A percentile compares a stretch with the other conserved stretches of the same genome.
These are phyloP conservation scores for Drosophila antonietae DNA, from an alignment of 2,888 invertebrate species.

Conservation along the genomic window DNA sequence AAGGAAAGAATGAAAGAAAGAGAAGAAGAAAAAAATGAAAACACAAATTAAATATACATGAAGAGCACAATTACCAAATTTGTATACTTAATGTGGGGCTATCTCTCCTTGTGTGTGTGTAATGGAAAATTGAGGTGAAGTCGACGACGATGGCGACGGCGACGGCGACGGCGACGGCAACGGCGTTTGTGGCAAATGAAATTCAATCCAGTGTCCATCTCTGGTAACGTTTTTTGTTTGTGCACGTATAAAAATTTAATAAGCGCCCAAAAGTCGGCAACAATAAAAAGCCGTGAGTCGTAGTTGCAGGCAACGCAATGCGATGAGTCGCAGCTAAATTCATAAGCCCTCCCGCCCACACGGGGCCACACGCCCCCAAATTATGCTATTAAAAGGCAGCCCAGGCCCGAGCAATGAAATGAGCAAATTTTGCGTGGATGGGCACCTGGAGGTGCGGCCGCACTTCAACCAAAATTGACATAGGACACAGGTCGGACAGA, in stretches of 20 bases:
- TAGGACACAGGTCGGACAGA: constrained; percentile 18
- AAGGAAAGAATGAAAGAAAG: not conserved
- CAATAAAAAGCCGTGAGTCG: constrained; percentile 58
- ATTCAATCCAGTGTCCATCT: constrained; percentile 68
- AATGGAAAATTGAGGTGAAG: constrained; percentile 11
- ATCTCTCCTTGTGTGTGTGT: constrained; percentile 15
- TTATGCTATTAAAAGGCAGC: constrained; percentile 65
- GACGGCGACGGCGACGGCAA: not conserved
- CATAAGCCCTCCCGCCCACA: constrained; percentile 35
- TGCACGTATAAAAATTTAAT: constrained; percentile 72
- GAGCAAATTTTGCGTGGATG: constrained; percentile 18
- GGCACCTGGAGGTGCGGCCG: not conserved
- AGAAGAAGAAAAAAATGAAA: constrained; percentile 23
- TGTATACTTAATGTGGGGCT: constrained; percentile 53
- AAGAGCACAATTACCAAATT: constrained; percentile 70
- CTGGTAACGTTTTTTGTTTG: constrained; percentile 32
- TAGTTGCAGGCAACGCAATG: constrained; percentile 17
- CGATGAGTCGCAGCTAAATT: constrained; percentile 31
- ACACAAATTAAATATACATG: constrained; percentile 72
- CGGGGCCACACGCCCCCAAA: constrained; percentile 39
- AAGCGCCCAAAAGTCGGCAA: constrained; percentile 62
- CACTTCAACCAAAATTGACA: constrained; percentile 39
- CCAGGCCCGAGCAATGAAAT: constrained; percentile 19
- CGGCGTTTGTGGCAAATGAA: constrained; percentile 45
- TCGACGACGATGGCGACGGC: not conserved